Conservation (phyloP, 2,113 vertebrate genomes). For the Brachypteracias leptosomus region DNA sequence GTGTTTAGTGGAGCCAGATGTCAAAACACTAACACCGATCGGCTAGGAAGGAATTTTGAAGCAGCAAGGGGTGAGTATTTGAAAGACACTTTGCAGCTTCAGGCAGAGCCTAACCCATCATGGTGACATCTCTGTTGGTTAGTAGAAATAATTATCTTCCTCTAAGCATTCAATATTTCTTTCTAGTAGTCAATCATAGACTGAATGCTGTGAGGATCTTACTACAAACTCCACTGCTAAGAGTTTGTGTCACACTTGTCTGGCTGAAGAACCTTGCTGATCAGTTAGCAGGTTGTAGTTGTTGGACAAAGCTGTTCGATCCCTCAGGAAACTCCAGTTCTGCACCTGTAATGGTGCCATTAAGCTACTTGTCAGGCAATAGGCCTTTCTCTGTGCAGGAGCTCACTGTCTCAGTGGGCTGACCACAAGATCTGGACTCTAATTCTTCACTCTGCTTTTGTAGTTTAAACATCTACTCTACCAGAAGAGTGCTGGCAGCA, state of each 20-base stretch:
- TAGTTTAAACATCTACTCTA: background rate
- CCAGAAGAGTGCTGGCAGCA: accelerated
- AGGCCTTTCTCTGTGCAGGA: background rate
- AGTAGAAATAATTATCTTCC: background rate
- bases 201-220: background rate
- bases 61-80: background rate
- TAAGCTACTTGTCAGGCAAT: background rate
- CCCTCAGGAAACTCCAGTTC: background rate
- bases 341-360: background rate
- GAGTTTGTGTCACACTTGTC: background rate
- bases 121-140: background rate
- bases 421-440: background rate
- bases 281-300: background rate
- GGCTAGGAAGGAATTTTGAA: background rate
- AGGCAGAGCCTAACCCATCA: background rate
- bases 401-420: background rate
- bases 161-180: background rate
- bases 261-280: background rate
- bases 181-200: background rate
- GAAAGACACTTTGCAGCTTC: background rate
- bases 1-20: background rate
- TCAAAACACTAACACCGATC: background rate
- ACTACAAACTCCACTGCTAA: background rate
- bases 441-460: background rate
- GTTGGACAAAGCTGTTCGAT: background rate